phyloP scores from a whole-genome alignment of 2,797 vertebrate genomes.

The Pachyuromys duprasi region DNA sequence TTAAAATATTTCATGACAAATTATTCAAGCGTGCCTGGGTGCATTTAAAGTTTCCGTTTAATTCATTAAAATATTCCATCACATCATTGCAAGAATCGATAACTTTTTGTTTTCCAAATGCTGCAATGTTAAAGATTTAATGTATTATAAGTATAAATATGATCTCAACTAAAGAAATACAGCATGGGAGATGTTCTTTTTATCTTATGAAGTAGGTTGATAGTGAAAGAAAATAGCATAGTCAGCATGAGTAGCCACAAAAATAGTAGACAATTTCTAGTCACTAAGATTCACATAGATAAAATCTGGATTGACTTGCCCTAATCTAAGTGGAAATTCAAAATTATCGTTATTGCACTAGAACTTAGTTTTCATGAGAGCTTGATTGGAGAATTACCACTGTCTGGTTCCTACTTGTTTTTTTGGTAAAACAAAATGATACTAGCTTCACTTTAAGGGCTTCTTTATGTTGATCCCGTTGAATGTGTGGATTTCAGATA shows the following conservation, averaged over 20 bases:
- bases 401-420: neutral
- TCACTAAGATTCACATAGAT: neutral
- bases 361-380: neutral
- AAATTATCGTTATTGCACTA: slow-evolving; percentile 6
- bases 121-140: neutral
- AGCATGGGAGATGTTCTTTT: neutral
- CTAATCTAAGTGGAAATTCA: neutral
- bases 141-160: neutral
- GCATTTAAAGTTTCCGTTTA: neutral
- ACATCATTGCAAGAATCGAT: neutral
- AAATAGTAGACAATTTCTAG: neutral
- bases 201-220: neutral
- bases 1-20: neutral
- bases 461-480: neutral
- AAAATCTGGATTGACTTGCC: neutral
- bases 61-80: neutral
- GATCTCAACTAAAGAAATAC: neutral
- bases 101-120: neutral
- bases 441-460: slow-evolving; percentile 12
- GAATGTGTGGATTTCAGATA: neutral
- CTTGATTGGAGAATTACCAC: neutral
- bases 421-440: slow-evolving; percentile 18
- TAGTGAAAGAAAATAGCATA: neutral
- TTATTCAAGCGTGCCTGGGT: neutral
- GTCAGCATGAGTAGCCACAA: neutral